A percentile compares a stretch with the other conserved stretches of the same genome.
phyloP scores from a whole-genome alignment of 2,888 invertebrate genomes.

The Stegophylla sp. region DNA sequence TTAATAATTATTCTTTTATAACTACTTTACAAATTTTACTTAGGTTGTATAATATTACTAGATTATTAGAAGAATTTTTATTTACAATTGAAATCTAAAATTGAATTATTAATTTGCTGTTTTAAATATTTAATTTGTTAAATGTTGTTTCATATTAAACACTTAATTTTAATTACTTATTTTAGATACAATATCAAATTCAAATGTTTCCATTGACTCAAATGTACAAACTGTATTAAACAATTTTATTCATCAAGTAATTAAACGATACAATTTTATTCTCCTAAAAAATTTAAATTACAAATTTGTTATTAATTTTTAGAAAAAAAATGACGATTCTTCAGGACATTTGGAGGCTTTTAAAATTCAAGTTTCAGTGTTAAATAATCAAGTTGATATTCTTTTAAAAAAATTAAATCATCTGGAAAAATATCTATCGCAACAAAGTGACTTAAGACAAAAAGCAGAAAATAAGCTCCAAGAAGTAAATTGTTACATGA shows the following conservation, averaged over 20 bases:
- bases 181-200: slow-evolving; percentile 32
- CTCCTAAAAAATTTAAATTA: not conserved
- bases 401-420: slow-evolving; percentile 47
- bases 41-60: too few relatives aligned
- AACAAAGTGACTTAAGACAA: slow-evolving; percentile 48
- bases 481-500: slow-evolving; percentile 14
- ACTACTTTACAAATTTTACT: too few relatives aligned
- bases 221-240: slow-evolving; percentile 24
- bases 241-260: slow-evolving; percentile 32
- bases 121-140: not conserved
- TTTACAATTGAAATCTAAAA: not conserved
- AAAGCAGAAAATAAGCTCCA: slow-evolving; percentile 44
- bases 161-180: not conserved
- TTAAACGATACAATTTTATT: too few relatives aligned
- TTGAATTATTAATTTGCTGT: not conserved
- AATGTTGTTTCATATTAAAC: not conserved
- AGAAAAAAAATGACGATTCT: slow-evolving; percentile 37
- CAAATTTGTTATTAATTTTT: not conserved
- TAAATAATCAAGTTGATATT: slow-evolving; percentile 64
- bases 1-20: too few relatives aligned
- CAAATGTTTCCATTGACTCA: not conserved
- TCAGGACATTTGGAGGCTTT: slow-evolving; percentile 65
- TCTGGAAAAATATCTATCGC: slow-evolving; percentile 42
- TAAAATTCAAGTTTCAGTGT: slow-evolving; percentile 68
- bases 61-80: too few relatives aligned